Percentiles rank a stretch among this genome's conserved stretches.
phyloP scores from a whole-genome alignment of 2,888 invertebrate genomes.

The Eupeodes latifasciatus region DNA sequence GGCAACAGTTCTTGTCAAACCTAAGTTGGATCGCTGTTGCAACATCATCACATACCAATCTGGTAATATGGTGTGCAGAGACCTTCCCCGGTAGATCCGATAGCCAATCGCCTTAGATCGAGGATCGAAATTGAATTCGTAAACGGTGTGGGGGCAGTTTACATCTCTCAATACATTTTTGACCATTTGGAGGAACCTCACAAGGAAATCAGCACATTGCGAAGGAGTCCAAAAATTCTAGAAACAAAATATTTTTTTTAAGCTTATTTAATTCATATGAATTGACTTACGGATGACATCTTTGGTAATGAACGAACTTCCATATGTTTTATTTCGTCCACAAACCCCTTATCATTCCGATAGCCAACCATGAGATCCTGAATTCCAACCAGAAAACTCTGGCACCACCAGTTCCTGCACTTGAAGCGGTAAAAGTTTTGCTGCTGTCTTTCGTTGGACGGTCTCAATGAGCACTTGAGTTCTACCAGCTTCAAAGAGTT shows the following conservation, averaged over 20 bases:
- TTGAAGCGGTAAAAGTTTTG: conserved; percentile 86
- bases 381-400: conserved; percentile 90
- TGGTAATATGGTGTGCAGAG: conserved; percentile 78
- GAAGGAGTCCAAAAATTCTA: conserved; percentile 86
- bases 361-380: conserved; percentile 89
- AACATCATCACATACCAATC: conserved; percentile 79
- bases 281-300: conserved; percentile 34
- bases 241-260: not conserved
- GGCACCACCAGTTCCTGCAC: conserved; percentile 90
- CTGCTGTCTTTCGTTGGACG: conserved; percentile 86
- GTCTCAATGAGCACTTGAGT: conserved; percentile 88
- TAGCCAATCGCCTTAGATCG: conserved; percentile 74
- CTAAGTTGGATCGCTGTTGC: conserved; percentile 25
- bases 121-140: conserved; percentile 79
- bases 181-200: conserved; percentile 87
- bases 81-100: conserved; percentile 76
- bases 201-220: conserved; percentile 88
- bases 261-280: not conserved
- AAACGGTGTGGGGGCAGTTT: conserved; percentile 80
- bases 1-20: conserved; percentile 45
- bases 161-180: conserved; percentile 81
- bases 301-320: conserved; percentile 85
- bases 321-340: conserved; percentile 86
- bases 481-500: conserved; percentile 87
- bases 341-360: conserved; percentile 88